Conservation (phyloP, 2,888 invertebrate species). For the Thecophora atra region DNA sequence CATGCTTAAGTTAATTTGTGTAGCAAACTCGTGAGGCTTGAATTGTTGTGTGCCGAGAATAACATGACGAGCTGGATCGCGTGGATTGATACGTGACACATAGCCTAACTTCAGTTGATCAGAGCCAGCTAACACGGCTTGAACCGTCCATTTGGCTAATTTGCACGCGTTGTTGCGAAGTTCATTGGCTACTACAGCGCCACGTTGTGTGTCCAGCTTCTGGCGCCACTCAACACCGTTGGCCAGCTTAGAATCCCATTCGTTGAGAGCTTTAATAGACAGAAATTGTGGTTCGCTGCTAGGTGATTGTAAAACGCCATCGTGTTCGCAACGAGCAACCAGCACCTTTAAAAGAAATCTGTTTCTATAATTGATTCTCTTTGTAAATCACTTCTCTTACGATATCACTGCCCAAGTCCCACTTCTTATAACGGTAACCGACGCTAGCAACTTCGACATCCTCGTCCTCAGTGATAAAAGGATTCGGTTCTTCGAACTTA, state of each 20-base stretch:
- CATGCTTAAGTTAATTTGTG: constrained; percentile 98
- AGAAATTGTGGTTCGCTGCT: constrained; percentile 91
- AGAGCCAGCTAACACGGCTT: constrained; percentile 92
- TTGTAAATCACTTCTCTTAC: constrained; percentile 67
- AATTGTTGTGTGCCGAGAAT: constrained; percentile 98
- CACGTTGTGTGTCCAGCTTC: constrained; percentile 96
- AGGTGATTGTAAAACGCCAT: constrained; percentile 89
- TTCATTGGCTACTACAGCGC: constrained; percentile 98
- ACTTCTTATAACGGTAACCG: constrained; percentile 96
- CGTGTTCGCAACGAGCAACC: constrained; percentile 95
- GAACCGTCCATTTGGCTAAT: constrained; percentile 98
- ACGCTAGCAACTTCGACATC: constrained; percentile 94
- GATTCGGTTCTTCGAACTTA: constrained; percentile 91
- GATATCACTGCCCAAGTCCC: constrained; percentile 93
- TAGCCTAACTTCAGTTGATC: constrained; percentile 99
- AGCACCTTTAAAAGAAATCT: constrained; percentile 69
- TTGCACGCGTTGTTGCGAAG: constrained; percentile 99
- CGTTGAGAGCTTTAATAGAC: constrained; percentile 96
- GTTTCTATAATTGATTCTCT: background rate
- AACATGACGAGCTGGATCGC: constrained; percentile 95
- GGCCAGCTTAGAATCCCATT: constrained; percentile 97
- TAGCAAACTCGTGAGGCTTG: constrained; percentile 97
- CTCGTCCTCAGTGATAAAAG: constrained; percentile 91
- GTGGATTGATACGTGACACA: constrained; percentile 93
- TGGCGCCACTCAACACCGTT: constrained; percentile 99